Evolutionary conservation across 2,888 invertebrate genomes (phyloP).

Genomic region (Tachina grossa): DNA sequence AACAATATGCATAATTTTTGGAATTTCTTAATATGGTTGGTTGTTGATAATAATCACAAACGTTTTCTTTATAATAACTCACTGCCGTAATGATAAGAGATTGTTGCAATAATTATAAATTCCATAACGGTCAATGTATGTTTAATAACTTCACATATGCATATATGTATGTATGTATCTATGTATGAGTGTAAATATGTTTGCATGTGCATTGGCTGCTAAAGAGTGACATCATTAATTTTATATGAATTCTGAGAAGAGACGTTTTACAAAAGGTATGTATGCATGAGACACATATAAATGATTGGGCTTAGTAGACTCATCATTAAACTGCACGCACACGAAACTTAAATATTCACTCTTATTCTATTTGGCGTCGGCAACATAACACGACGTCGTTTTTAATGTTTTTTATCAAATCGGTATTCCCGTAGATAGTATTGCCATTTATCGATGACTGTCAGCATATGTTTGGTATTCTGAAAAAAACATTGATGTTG

Average conservation of each 20-base stretch:
- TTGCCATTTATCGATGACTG: too few relatives aligned
- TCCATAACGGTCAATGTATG: background rate
- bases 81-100: background rate
- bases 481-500: too few relatives aligned
- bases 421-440: too few relatives aligned
- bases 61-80: too few relatives aligned
- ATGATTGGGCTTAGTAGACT: background rate
- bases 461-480: too few relatives aligned
- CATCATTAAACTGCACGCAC: background rate
- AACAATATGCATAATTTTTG: too few relatives aligned
- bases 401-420: too few relatives aligned
- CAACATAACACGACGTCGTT: too few relatives aligned
- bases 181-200: too few relatives aligned
- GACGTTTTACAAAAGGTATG: background rate
- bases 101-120: background rate
- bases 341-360: background rate
- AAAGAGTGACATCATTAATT: background rate
- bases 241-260: background rate
- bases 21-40: too few relatives aligned
- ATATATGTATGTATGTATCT: too few relatives aligned
- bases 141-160: background rate
- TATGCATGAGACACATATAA: background rate
- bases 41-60: background rate
- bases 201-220: background rate
- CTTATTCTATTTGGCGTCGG: too few relatives aligned